Percentiles rank a stretch among this genome's conserved stretches.
These are phyloP conservation scores for Hydrozoanthus tunicans DNA, from an alignment of 64 coral and sea anemone species.

Conservation along the genomic window DNA sequence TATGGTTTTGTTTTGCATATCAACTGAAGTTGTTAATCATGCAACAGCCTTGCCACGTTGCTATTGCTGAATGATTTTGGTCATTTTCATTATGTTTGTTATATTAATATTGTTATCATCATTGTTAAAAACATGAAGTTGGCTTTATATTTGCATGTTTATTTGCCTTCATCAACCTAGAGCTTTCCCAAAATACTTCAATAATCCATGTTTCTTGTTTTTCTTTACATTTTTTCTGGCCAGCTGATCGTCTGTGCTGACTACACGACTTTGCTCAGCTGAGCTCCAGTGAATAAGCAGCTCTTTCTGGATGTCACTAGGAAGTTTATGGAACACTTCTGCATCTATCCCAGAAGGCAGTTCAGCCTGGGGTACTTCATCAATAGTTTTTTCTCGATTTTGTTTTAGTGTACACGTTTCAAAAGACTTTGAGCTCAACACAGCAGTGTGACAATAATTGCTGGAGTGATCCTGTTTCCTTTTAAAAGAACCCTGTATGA, in stretches of 20 bases:
- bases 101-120: too few species aligned
- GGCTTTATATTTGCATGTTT: too few species aligned
- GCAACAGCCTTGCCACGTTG: too few species aligned
- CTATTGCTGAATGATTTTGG: too few species aligned
- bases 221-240: background rate
- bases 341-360: slow-evolving; percentile 22
- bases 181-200: slow-evolving; percentile 50
- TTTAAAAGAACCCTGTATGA: background rate
- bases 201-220: slow-evolving; percentile 44
- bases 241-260: background rate
- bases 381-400: background rate
- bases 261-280: background rate
- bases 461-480: background rate
- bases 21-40: too few species aligned
- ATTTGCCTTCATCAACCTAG: background rate
- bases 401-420: too few species aligned
- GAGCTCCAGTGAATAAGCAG: background rate
- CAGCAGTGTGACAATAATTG: background rate
- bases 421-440: background rate
- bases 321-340: slow-evolving; percentile 20
- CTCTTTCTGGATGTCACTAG: slow-evolving; percentile 32
- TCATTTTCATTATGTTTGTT: too few species aligned
- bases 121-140: too few species aligned
- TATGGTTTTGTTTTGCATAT: too few species aligned
- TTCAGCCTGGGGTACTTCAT: background rate